Base-by-base conservation (phyloP, 64 coral and sea anemone species). In the Anthopleura sola region DNA sequence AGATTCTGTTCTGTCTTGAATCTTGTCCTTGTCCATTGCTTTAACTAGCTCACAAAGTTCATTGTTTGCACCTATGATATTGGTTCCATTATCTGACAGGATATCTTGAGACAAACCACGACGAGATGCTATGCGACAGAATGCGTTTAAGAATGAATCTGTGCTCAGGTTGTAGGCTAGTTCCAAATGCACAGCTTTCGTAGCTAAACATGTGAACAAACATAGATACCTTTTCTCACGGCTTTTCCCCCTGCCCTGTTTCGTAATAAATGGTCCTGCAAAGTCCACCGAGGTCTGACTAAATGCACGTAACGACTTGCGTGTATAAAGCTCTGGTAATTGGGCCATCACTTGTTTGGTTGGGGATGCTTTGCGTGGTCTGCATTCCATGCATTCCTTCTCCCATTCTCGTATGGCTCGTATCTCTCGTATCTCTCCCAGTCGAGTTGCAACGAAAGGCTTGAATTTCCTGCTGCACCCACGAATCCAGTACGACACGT, bases 301-400 rank as follows among this genome's bases (percentile, higher is more conserved):
- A n/a, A n/a, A n/a, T n/a, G n/a, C n/a, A n/a, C n/a, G n/a, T n/a
- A n/a, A n/a, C n/a, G n/a, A n/a, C n/a, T n/a, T n/a, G n/a, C n/a
- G 64, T 14, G 66, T 86, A 33, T 58, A 54, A 14, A 55, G 78
- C 29, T 54, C 49, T 84, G 90, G 80, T 77, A 92, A 74, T n/a
- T 86, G 91, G 28, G 86, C 91, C 86, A 88, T 93, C 54, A 93
- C 21, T 38, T 93, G 81, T 3, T 66, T 88, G 51, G 86, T 75
- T 69, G 82, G 82, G 14, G 53, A 23, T 31, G 75, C 86, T n/a
- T 93, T 93, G 28, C 83, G 84, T 85, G 86, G 50, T 89, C 60
- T 78, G 23, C 88, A 94, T n/a, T n/a, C n/a, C n/a, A n/a, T n/a
- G n/a, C n/a, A n/a, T n/a, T n/a, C n/a, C n/a, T n/a, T n/a, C n/a